Base-by-base conservation (phyloP, 2,797 vertebrate species). In the Garrulus glandarius region DNA sequence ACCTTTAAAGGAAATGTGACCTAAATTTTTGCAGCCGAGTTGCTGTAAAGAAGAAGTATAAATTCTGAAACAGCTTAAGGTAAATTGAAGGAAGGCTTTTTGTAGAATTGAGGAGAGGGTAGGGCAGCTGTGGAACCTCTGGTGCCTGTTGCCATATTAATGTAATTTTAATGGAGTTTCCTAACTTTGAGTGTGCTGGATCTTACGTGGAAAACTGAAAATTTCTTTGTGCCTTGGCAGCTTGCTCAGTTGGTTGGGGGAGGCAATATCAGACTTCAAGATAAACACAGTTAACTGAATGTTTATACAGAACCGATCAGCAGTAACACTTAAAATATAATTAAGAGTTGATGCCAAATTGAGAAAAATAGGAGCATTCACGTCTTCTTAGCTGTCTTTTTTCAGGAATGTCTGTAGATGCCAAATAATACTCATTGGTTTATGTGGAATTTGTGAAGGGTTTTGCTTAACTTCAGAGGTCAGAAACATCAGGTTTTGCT, bases 351-450 rank as follows among this genome's bases (percentile, higher is more conserved):
- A 19, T 88, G 95, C 92, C 94, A 96, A 69, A 70, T 39, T 13
- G 80, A 79, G 94, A 77, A 93, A 96, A 96, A 91, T 90, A 47
- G 76, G 30, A 90, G 59, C 79, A 91, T 96, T 97, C 89, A 96
- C 2, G 15, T 91, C 46, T 84, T 71, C 60, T 61, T 71, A 92
- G 76, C 83, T 93, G 72, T 47, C 39, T 87, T 92, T 93, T 89
- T 71, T 41, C 80, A 84, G 89, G 94, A 86, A 95, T 93, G 95
- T 43, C 80, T 76, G 41, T 56, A 32, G 74, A 68, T 86, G 93
- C 94, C 95, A 96, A 94, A 74, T 90, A 72, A 84, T 76, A 88
- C 87, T 88, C 34, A 0, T 6, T 91, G 80, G 94, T 92, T 91
- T 90, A 41, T 56, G 52, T 88, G 89, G 87, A 88, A 94, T 96